phyloP scores from a whole-genome alignment of 1,140 invertebrate species.

The Oryctes rhinoceros region DNA sequence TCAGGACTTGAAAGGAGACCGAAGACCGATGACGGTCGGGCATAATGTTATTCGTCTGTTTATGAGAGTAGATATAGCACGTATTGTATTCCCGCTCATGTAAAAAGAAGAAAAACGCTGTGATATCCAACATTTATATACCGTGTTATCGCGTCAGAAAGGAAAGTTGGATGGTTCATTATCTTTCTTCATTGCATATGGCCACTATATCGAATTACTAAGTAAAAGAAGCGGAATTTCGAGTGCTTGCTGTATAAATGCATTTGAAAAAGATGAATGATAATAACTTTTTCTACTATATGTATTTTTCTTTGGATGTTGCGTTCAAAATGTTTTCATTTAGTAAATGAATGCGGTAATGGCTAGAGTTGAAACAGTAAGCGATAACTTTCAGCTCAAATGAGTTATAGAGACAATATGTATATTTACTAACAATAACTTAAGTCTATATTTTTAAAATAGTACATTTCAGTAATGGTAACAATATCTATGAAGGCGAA shows the following conservation, averaged over 20 bases:
- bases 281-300: no score
- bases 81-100: conserved; percentile 3
- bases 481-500: no score
- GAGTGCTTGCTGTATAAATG: background rate
- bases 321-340: no score
- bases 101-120: background rate
- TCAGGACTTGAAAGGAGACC: background rate
- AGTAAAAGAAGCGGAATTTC: background rate
- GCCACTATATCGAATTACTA: background rate
- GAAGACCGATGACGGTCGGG: background rate
- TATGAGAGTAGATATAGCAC: background rate
- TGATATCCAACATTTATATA: conserved; percentile 15
- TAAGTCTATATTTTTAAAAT: no score
- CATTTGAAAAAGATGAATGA: background rate
- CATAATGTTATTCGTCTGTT: background rate
- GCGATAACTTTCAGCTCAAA: no score
- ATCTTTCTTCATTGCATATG: background rate
- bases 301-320: no score
- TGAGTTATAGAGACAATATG: no score
- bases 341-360: no score
- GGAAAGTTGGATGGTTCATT: conserved; percentile 2
- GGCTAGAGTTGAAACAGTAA: no score
- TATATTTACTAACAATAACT: no score
- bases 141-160: conserved; percentile 13
- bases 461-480: no score